Percentiles rank a stretch among this genome's conserved stretches.
Conservation (phyloP, 2,113 vertebrate genomes). For the Catagonus wagneri region DNA sequence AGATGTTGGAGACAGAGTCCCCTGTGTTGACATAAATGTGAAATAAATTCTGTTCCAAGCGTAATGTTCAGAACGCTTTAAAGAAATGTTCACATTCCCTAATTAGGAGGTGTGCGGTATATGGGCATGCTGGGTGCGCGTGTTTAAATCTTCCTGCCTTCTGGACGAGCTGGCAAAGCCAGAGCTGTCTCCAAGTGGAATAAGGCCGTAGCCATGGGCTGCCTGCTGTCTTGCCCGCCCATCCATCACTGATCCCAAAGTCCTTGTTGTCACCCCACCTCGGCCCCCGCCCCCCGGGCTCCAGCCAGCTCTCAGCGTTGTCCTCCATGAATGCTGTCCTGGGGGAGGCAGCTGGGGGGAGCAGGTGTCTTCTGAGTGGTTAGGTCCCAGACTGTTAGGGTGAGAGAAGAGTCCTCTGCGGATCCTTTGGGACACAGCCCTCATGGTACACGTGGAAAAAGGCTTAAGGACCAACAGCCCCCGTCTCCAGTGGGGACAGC, state of each 20-base stretch:
- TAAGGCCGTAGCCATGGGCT: accelerated
- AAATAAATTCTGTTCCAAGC: neutral
- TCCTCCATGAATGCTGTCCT: neutral
- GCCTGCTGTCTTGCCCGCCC: neutral
- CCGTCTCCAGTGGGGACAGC: too few species aligned
- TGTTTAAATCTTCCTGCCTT: neutral
- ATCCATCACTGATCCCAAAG: neutral
- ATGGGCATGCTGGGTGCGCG: too few species aligned
- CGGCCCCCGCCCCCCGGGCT: neutral
- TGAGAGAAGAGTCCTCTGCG: neutral
- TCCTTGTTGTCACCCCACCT: neutral
- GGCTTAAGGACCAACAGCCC: neutral
- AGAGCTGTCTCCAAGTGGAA: neutral
- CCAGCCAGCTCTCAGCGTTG: neutral
- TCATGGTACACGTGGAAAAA: neutral
- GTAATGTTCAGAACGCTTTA: conserved; percentile 35
- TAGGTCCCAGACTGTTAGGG: neutral
- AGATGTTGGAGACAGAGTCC: neutral
- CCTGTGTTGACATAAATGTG: neutral
- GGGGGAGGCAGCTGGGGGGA: neutral
- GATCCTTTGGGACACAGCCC: neutral
- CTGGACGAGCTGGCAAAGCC: neutral
- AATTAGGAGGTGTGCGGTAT: neutral
- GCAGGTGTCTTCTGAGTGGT: neutral
- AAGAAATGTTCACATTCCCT: conserved; percentile 11